Base-by-base conservation (phyloP, 2,113 vertebrate species). In the Microtus ochrogaster region DNA sequence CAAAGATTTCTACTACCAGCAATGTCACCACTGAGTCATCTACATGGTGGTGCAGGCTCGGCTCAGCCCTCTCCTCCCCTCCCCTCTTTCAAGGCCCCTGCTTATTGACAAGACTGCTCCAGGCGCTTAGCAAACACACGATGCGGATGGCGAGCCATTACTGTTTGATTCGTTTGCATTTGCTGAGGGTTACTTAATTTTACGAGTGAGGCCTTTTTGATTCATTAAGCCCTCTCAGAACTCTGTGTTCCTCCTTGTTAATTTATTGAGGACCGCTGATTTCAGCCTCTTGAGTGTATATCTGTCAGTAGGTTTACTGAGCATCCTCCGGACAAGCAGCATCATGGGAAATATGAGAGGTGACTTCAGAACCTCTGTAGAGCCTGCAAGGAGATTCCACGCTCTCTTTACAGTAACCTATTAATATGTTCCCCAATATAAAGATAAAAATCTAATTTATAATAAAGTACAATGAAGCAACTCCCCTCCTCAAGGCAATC, bases 191-290 rank as follows among this genome's bases (percentile, higher is more conserved):
- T 84, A 90, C 94, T 96, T 97, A 94, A 92, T 91, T 97, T 97
- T 97, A 96, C 14, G 82, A 96, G 89, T n/a, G 58, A 97, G 91
- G 86, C 58, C 49, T 92, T 92, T 65, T 91, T 94, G 83, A 96
- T 97, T 95, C 41, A 92, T 97, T 96, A 95, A 95, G 92, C 61
- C 55, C 55, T 47, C 73, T 83, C 16, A 58, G 85, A 81, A 91
- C 74, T 77, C 68, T 83, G 79, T 61, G 61, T 66, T 96, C 90
- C 44, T 90, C 55, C 49, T 92, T 28, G 86, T 65, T 96, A 92
- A 96, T 96, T 97, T 98, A 95, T 84, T 95, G 94, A 95, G 93
- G 89, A 96, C n/a, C 0, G 0, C 79, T 96, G 94, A 95, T 93
- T 93, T 95, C 86, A 90, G 68, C 26, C 65, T 84, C 70, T 83